Conservation (phyloP, 1,140 invertebrate species). For the Drosophila rufa region DNA sequence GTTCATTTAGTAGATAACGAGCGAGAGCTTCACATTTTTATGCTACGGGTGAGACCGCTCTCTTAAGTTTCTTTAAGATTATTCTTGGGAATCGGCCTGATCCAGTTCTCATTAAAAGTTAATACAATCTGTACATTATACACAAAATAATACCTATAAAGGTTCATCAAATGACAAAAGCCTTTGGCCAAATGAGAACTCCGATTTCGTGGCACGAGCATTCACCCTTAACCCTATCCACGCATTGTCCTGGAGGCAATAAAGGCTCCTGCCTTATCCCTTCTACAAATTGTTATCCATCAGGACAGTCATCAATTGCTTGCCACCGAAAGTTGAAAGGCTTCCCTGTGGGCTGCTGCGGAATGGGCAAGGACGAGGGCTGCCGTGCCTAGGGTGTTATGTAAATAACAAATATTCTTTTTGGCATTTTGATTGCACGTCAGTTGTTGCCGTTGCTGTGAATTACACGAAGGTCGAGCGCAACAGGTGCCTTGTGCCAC, state of each 20-base stretch:
- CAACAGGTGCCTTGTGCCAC: conserved; percentile 42
- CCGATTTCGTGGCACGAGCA: background rate
- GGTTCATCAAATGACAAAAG: background rate
- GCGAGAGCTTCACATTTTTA: too few species aligned
- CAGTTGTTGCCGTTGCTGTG: conserved; percentile 35
- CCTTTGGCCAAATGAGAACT: background rate
- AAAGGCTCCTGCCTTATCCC: background rate
- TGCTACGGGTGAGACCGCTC: too few species aligned
- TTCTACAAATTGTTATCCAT: conserved; percentile 35
- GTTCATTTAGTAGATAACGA: too few species aligned
- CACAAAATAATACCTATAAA: background rate
- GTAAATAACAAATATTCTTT: conserved; percentile 50
- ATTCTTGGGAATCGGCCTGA: too few species aligned
- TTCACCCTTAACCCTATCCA: background rate
- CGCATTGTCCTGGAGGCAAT: background rate
- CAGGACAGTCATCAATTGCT: conserved; percentile 40
- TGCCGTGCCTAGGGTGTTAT: conserved; percentile 21
- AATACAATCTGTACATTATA: too few species aligned
- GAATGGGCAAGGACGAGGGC: background rate
- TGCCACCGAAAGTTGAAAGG: conserved; percentile 19
- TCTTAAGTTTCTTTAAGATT: too few species aligned
- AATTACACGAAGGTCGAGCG: conserved; percentile 41
- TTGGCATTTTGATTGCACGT: conserved; percentile 63
- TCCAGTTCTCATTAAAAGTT: too few species aligned
- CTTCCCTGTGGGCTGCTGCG: conserved; percentile 1